These are phyloP conservation scores for Tenrec ecaudatus DNA, from an alignment of 2,113 vertebrate species.

Conservation along the genomic window DNA sequence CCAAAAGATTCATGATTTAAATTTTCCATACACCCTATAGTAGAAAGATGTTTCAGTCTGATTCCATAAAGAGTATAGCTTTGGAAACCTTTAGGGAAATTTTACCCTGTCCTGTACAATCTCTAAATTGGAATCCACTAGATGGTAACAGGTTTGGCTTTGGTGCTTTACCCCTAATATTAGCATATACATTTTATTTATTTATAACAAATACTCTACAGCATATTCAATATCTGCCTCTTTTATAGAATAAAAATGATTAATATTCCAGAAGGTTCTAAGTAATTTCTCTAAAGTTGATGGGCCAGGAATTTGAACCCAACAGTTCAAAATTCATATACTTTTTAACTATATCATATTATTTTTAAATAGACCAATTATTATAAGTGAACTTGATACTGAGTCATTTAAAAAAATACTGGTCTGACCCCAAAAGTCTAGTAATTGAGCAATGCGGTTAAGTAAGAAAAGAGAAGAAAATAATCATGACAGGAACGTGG, in stretches of 20 bases:
- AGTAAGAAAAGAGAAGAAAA: background rate
- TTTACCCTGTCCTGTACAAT: background rate
- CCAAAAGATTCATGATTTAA: background rate
- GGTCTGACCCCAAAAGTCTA: background rate
- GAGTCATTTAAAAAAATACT: background rate
- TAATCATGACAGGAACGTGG: too few species aligned
- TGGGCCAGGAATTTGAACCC: background rate
- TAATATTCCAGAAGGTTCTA: background rate
- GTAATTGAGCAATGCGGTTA: background rate
- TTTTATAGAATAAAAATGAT: conserved; percentile 13
- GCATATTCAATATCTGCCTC: background rate
- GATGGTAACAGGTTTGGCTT: background rate
- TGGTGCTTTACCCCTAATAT: background rate
- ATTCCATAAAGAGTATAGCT: background rate
- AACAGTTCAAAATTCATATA: background rate
- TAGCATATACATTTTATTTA: conserved; percentile 9
- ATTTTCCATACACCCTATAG: too few species aligned
- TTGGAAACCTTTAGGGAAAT: background rate
- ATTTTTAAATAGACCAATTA: background rate
- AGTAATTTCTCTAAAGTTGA: background rate
- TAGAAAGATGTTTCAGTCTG: background rate
- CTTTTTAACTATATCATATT: background rate
- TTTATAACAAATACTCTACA: background rate
- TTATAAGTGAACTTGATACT: conserved; percentile 1
- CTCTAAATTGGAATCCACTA: background rate